Percentiles rank a stretch among this genome's conserved stretches.
These are phyloP conservation scores for Hydrophis major DNA, from an alignment of 2,797 vertebrate genomes.

Conservation along the genomic window DNA sequence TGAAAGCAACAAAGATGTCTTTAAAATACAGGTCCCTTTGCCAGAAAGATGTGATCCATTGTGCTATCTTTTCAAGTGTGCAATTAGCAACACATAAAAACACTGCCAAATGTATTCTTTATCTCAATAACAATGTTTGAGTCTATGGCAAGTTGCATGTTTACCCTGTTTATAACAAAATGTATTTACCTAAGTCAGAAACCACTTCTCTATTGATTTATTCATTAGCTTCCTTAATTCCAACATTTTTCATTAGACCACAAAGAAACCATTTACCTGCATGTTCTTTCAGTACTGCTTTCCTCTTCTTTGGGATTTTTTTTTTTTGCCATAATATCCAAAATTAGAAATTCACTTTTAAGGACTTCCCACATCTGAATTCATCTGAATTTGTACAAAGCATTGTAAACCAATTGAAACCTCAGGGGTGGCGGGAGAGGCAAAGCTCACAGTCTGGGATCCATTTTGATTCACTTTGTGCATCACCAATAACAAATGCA, in stretches of 20 bases:
- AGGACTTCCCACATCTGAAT: background rate
- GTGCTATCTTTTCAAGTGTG: background rate
- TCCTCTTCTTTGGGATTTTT: background rate
- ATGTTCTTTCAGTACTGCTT: background rate
- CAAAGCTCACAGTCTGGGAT: background rate
- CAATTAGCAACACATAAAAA: background rate
- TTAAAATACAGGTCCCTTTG: background rate
- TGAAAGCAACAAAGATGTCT: background rate
- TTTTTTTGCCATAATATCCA: background rate
- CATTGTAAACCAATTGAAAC: background rate
- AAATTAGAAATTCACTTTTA: background rate
- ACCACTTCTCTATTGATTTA: background rate
- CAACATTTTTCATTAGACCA: background rate
- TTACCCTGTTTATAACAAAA: background rate
- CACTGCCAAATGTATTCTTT: background rate
- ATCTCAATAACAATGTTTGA: background rate
- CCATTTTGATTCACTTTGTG: background rate
- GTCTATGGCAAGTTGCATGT: background rate
- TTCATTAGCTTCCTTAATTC: background rate
- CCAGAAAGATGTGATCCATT: background rate
- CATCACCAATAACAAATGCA: background rate
- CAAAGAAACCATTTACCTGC: background rate
- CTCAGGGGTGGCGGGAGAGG: fast-evolving
- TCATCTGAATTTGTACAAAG: background rate
- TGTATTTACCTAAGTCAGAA: background rate